A percentile compares a stretch with the other conserved stretches of the same genome.
Evolutionary conservation across 1,140 invertebrate species (phyloP).

Genomic region (Pseudomyrmex pallidus): DNA sequence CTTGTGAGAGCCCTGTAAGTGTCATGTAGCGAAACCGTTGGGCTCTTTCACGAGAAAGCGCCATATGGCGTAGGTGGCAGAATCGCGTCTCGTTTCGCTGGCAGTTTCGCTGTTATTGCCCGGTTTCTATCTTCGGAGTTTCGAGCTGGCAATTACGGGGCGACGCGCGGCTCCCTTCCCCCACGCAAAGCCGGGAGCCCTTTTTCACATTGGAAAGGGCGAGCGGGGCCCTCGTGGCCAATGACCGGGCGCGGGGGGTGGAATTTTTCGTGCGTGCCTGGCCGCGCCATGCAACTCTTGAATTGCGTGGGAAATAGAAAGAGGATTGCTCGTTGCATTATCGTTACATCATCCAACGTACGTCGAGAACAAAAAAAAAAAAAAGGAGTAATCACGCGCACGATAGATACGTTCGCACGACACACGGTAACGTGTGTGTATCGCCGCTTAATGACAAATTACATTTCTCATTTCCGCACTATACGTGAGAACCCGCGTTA

Average conservation of each 20-base stretch:
- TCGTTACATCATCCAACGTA: slow-evolving; percentile 65
- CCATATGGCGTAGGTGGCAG: slow-evolving; percentile 77
- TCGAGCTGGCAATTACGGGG: slow-evolving; percentile 56
- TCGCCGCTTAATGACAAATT: slow-evolving; percentile 43
- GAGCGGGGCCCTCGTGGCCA: neutral
- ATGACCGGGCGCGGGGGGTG: slow-evolving; percentile 36
- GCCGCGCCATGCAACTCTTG: slow-evolving; percentile 71
- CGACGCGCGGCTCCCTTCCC: slow-evolving; percentile 55
- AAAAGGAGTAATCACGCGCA: slow-evolving; percentile 24
- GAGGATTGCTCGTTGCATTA: slow-evolving; percentile 65
- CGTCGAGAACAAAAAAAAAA: slow-evolving; percentile 37
- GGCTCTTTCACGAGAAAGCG: slow-evolving; percentile 64
- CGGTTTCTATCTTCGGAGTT: slow-evolving; percentile 38
- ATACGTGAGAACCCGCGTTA: slow-evolving; percentile 40
- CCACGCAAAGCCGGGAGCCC: slow-evolving; percentile 56
- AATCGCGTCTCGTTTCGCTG: slow-evolving; percentile 32
- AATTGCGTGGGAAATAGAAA: slow-evolving; percentile 76
- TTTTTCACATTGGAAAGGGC: slow-evolving; percentile 60
- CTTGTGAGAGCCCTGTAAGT: slow-evolving; percentile 38
- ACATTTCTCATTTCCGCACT: slow-evolving; percentile 34
- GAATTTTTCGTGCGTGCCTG: slow-evolving; percentile 70
- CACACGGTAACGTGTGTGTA: slow-evolving; percentile 3
- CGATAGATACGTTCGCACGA: slow-evolving; percentile 40
- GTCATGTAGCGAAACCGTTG: slow-evolving; percentile 74
- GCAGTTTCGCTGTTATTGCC: slow-evolving; percentile 63